Base-by-base conservation (phyloP, 2,113 vertebrate genomes). In the Gila orcuttii region DNA sequence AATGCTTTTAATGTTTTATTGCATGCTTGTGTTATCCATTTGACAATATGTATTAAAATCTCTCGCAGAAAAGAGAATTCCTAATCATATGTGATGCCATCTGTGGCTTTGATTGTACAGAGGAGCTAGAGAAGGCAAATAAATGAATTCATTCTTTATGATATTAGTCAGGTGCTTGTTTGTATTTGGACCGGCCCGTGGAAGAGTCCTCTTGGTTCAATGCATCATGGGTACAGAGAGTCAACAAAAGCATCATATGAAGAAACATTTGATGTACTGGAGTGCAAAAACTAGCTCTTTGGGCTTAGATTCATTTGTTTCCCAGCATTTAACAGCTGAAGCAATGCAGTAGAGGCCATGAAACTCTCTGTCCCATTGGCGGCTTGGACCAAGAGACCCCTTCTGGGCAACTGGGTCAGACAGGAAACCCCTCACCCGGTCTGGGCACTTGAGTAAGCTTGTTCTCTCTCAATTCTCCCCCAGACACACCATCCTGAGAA, bases 401-500 rank as follows among this genome's bases (percentile, higher is more conserved):
- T 88, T 86, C 59, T 39, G 57, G 77, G 83, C 87, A 92, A 95
- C 93, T 90, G 94, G 97, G 95, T 93, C 94, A 97, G 96, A 95
- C 96, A 97, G 97, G 95, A 97, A 95, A 94, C 96, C 96, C 96
- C 96, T 90, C 92, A 96, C 95, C 96, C 96, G 96, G 95, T 96
- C 96, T 96, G 97, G 97, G 96, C 96, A 96, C 96, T 96, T 96
- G 95, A 98, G 97, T 99, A 99, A 99, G 97, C 97, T 97, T 99
- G 96, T 99, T 98, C 97, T 99, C 97, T 99, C 96, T 99, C 96
- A 97, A 99, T 98, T 99, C 95, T 99, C 98, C 97, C 89, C 96
- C 97, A 99, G 98, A 99, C 98, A 99, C 98, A 99, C 98, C 97
- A 99, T 99, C 98, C 98, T 99, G 98, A 99, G 98, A 99, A 99